phyloP scores from a whole-genome alignment of 2,888 invertebrate genomes.

The Anorthoa munda region DNA sequence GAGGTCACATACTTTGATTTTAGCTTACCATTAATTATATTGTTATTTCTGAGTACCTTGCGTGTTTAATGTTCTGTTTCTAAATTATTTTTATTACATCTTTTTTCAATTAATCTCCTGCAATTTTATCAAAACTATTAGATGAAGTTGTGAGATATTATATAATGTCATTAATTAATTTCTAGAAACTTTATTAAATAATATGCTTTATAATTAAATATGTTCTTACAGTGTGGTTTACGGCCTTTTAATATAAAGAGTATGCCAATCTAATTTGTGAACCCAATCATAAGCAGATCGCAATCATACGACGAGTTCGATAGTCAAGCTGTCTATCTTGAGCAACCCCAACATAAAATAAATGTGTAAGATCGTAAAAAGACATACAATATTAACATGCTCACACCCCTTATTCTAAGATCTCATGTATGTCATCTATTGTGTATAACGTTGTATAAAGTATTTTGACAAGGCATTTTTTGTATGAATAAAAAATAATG shows the following conservation, averaged over 20 bases:
- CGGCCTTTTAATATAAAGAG: neutral
- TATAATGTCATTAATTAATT: constrained; percentile 2
- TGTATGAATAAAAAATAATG: constrained; percentile 81
- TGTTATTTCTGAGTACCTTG: too few relatives aligned
- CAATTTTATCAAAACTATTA: neutral
- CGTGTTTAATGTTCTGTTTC: too few relatives aligned
- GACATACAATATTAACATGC: constrained; percentile 34
- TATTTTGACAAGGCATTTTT: constrained; percentile 85
- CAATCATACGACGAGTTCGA: accelerated
- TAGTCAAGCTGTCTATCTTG: neutral
- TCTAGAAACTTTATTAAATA: neutral
- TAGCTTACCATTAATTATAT: too few relatives aligned
- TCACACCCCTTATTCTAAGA: constrained; percentile 50
- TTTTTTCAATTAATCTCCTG: too few relatives aligned
- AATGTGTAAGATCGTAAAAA: constrained; percentile 19
- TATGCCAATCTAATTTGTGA: neutral
- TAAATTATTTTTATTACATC: too few relatives aligned
- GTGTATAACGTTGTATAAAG: constrained; percentile 85
- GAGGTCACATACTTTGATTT: too few relatives aligned
- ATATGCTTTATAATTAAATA: neutral
- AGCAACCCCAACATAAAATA: neutral
- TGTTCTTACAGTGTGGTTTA: neutral
- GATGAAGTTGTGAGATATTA: neutral
- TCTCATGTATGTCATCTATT: constrained; percentile 66
- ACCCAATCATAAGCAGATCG: neutral